A percentile compares a stretch with the other conserved stretches of the same genome.
Evolutionary conservation across 2,888 invertebrate genomes (phyloP).

Genomic region (Acrobasis consociella): DNA sequence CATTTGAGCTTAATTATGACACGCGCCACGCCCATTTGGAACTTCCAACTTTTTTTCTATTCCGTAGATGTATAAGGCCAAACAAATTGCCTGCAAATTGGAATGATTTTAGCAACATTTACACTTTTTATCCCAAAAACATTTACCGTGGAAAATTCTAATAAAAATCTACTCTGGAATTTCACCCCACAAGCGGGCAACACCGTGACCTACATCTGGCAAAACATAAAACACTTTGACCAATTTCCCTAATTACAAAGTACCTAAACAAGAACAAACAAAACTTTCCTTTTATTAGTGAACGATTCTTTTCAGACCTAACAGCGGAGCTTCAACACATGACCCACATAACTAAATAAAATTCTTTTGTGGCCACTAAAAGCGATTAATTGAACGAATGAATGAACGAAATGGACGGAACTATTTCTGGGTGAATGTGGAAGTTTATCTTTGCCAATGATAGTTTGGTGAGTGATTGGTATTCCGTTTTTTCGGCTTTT

Average conservation of each 20-base stretch:
- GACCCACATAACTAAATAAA: slow-evolving; percentile 6
- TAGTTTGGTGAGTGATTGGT: neutral
- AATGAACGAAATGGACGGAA: slow-evolving; percentile 6
- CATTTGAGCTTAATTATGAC: no score
- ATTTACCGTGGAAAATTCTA: no score
- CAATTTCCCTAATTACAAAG: slow-evolving; percentile 7
- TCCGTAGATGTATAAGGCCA: no score
- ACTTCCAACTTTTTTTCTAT: no score
- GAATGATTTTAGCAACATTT: no score
- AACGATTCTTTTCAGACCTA: slow-evolving; percentile 7
- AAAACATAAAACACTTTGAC: neutral
- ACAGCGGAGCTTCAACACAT: neutral
- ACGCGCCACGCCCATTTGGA: no score
- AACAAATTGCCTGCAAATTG: no score
- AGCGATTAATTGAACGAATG: slow-evolving; percentile 15
- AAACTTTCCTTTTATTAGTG: slow-evolving; percentile 6
- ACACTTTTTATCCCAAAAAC: no score
- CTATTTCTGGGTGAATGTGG: neutral
- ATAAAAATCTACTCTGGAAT: no score
- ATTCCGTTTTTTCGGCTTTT: neutral
- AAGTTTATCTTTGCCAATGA: slow-evolving; percentile 4
- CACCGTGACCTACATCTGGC: neutral
- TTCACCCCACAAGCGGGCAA: no score
- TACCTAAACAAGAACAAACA: slow-evolving; percentile 4
- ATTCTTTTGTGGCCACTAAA: slow-evolving; percentile 14